Base-by-base conservation (phyloP, 2,797 vertebrate species). In the Takifugu ocellatus region DNA sequence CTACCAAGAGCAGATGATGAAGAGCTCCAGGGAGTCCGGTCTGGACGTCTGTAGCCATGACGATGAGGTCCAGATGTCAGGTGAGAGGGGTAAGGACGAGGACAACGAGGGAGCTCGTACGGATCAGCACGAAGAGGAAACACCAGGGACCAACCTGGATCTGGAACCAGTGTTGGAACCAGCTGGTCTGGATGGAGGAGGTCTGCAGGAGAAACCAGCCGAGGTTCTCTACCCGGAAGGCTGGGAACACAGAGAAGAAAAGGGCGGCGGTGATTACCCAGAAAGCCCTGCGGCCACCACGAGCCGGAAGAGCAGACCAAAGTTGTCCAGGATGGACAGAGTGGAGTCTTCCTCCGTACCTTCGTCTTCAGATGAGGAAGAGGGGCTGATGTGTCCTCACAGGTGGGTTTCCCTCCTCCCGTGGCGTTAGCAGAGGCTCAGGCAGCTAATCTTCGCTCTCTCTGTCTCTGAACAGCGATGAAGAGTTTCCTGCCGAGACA, bases 1-100 rank as follows among this genome's bases (percentile, higher is more conserved):
- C 87, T 97, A 98, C 80, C 94, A 95, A 76, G 92, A 94, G 74
- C 94, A 97, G 65, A 92, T 97, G 75, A 92, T 93, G 87, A 79
- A 68, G 49, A 90, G 89, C 17, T 96, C 94, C 52, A 89, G 86
- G 59, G 93, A 95, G 75, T 94, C 92, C 0, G 92, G 91, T 17
- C 75, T 94, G 58, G 91, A 88, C 51, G 72, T 62, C 45, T 78
- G 55, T 29, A 59, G 82, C 59, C 84, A 89, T 59, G 70, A 62
- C 47, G 55, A 50, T 0, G 25, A 72, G 36, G 26, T 21, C 16
- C 49, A 27, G 12, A 33, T 16, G 24, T 45, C 56, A 21, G 21
- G 24, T 16, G 47, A 49, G 24, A 45, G 11, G 48, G 36, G 42
- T 44, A 7, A 21, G 6, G n/a, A 26, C 25, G 47, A 55, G 2